A percentile compares a stretch with the other conserved stretches of the same genome.
Evolutionary conservation across 1,140 invertebrate species (phyloP).

Genomic region (Zaprionus gabonicus): DNA sequence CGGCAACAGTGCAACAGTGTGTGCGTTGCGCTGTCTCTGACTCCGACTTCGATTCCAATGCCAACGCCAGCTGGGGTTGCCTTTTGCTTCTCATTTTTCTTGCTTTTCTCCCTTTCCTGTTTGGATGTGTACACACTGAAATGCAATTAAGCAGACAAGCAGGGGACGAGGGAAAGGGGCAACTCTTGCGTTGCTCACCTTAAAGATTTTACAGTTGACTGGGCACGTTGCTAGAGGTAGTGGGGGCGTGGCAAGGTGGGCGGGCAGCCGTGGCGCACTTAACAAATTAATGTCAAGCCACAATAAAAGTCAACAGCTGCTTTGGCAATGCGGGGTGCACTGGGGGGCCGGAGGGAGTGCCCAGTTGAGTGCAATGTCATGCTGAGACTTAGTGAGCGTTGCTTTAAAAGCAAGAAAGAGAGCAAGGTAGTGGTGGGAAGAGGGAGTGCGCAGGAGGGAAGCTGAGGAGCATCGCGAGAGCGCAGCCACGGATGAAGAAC

Average conservation of each 20-base stretch:
- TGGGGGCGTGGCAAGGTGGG: constrained; percentile 4
- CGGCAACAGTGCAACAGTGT: background rate
- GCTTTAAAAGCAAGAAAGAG: constrained; percentile 7
- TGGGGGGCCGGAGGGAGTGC: constrained; percentile 8
- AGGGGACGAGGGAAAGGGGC: background rate
- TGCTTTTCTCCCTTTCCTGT: background rate
- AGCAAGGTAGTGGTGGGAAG: background rate
- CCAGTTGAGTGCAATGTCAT: constrained; percentile 76
- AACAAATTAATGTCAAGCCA: constrained; percentile 83
- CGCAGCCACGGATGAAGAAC: constrained; percentile 19
- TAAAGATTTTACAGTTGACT: constrained; percentile 55
- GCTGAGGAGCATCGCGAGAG: constrained; percentile 7
- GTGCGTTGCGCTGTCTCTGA: background rate
- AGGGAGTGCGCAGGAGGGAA: background rate
- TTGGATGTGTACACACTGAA: constrained; percentile 44
- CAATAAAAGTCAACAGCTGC: constrained; percentile 82
- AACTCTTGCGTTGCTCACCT: constrained; percentile 50
- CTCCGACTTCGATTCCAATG: background rate
- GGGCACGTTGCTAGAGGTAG: constrained; percentile 4
- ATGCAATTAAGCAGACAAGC: constrained; percentile 58
- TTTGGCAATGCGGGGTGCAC: constrained; percentile 38
- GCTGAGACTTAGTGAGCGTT: constrained; percentile 40
- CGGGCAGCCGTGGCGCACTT: constrained; percentile 63
- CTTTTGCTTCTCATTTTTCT: background rate
- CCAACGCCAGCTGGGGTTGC: background rate